phyloP scores from a whole-genome alignment of 2,888 invertebrate genomes.

The Diarsia mendica region DNA sequence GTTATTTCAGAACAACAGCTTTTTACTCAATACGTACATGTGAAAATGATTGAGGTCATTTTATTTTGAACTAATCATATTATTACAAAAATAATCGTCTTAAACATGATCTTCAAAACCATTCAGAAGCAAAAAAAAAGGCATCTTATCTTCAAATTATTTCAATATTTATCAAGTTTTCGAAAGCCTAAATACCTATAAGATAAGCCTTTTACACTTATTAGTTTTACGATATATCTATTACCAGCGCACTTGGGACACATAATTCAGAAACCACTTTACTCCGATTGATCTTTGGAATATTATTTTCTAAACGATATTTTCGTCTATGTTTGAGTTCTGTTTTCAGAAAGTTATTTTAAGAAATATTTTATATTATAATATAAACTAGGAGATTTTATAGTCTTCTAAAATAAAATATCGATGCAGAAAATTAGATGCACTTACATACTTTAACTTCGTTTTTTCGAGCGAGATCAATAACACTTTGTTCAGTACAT shows the following conservation, averaged over 20 bases:
- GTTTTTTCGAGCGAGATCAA: background rate
- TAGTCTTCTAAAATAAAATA: background rate
- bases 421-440: background rate
- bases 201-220: background rate
- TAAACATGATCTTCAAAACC: too few species aligned
- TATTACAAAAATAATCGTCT: too few species aligned
- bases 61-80: too few species aligned
- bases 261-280: slow-evolving; percentile 48
- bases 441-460: background rate
- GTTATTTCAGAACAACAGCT: too few species aligned
- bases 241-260: slow-evolving; percentile 21
- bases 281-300: slow-evolving; percentile 38
- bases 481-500: background rate
- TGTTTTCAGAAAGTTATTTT: slow-evolving; percentile 13
- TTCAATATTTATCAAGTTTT: background rate
- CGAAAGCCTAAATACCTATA: background rate
- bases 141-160: background rate
- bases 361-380: background rate
- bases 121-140: too few species aligned
- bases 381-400: background rate
- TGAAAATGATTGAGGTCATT: too few species aligned
- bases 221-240: background rate
- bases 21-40: too few species aligned
- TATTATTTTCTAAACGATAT: slow-evolving; percentile 20
- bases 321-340: slow-evolving; percentile 1